These are phyloP conservation scores for Candoia aspera DNA, from an alignment of 2,113 vertebrate genomes.

Conservation along the genomic window DNA sequence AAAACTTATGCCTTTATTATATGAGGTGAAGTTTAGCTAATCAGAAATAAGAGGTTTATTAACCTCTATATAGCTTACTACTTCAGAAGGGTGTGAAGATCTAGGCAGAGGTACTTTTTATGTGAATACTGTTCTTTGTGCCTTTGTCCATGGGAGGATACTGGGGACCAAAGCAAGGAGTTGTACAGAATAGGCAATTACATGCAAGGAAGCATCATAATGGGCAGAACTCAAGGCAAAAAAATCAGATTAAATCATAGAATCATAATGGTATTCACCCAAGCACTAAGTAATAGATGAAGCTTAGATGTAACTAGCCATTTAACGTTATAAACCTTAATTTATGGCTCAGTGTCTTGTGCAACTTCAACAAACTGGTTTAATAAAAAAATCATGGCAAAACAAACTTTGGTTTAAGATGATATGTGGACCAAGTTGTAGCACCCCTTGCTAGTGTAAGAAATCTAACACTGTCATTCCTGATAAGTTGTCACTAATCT, in stretches of 20 bases:
- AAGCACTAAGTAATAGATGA: neutral
- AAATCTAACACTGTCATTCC: neutral
- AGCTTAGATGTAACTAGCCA: neutral
- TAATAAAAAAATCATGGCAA: neutral
- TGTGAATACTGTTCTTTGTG: too few relatives aligned
- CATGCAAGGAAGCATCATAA: neutral
- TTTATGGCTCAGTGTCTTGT: neutral
- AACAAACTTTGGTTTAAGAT: neutral
- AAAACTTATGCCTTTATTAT: constrained; percentile 12
- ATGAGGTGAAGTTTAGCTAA: constrained; percentile 18
- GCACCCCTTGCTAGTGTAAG: neutral
- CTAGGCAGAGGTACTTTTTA: neutral
- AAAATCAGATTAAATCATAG: neutral
- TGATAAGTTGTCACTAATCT: neutral
- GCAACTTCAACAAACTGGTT: neutral
- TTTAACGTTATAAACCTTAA: neutral
- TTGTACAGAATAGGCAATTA: neutral
- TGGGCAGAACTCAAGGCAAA: neutral
- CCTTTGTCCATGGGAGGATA: neutral
- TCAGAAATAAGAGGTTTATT: neutral
- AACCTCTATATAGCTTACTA: constrained; percentile 14
- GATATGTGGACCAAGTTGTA: neutral
- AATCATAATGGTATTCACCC: neutral
- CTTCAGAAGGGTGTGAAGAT: neutral
- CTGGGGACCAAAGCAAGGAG: neutral